These are phyloP conservation scores for Suillia variegata DNA, from an alignment of 2,888 invertebrate genomes.

Conservation along the genomic window DNA sequence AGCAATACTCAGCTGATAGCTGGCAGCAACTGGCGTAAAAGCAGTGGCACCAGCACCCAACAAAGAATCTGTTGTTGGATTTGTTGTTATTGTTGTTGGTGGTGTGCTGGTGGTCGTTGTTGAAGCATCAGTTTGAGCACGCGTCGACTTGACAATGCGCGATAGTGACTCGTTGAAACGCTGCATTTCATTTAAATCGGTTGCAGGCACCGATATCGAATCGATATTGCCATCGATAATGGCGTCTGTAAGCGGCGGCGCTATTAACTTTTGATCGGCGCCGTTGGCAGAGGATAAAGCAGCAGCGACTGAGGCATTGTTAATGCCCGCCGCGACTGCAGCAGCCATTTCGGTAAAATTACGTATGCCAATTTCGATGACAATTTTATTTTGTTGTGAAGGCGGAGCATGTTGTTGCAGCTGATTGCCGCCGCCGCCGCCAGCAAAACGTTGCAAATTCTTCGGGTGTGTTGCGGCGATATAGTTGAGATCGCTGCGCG, in stretches of 20 bases:
- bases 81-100: conserved; percentile 4
- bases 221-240: conserved; percentile 51
- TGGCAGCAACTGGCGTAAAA: conserved; percentile 1
- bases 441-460: conserved; percentile 44
- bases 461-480: conserved; percentile 56
- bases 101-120: conserved; percentile 5
- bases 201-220: conserved; percentile 55
- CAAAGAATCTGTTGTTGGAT: conserved; percentile 3
- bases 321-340: conserved; percentile 17
- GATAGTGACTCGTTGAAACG: conserved; percentile 9
- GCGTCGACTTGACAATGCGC: conserved; percentile 15
- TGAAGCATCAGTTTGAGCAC: conserved; percentile 1
- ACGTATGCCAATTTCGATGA: conserved; percentile 55
- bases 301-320: neutral
- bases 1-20: conserved; percentile 39
- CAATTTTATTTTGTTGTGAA: conserved; percentile 49
- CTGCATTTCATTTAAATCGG: conserved; percentile 16
- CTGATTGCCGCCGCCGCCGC: conserved; percentile 12
- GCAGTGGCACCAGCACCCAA: conserved; percentile 7
- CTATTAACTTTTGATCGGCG: neutral
- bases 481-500: conserved; percentile 54
- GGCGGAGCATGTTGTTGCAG: neutral
- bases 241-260: conserved; percentile 38
- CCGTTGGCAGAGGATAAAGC: neutral
- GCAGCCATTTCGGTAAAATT: conserved; percentile 36